Percentiles rank a stretch among this genome's conserved stretches.
phyloP scores from a whole-genome alignment of 2,797 vertebrate genomes.

The Gobionotothen gibberifrons region DNA sequence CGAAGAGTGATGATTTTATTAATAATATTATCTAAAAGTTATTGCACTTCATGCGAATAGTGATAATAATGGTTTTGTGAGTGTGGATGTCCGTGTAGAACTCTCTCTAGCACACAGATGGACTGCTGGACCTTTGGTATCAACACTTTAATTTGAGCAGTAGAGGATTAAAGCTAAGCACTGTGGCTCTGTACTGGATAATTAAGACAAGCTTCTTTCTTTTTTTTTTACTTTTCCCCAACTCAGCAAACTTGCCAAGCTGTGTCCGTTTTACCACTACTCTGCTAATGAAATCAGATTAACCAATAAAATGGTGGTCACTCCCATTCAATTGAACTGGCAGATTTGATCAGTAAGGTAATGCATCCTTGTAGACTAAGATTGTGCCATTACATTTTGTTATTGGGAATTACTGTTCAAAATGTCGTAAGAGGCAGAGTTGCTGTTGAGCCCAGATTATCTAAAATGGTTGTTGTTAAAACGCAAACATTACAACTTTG shows the following conservation, averaged over 20 bases:
- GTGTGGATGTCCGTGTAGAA: conserved; percentile 8
- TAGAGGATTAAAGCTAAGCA: conserved; percentile 75
- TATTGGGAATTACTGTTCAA: conserved; percentile 16
- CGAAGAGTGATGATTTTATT: conserved; percentile 79
- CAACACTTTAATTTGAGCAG: conserved; percentile 87
- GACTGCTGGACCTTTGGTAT: conserved; percentile 81
- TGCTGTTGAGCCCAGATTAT: conserved; percentile 38
- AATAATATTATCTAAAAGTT: conserved; percentile 80
- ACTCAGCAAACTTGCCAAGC: conserved; percentile 72
- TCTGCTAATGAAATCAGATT: conserved; percentile 91
- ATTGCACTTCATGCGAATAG: conserved; percentile 74
- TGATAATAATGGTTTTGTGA: conserved; percentile 64
- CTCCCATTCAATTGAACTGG: conserved; percentile 79
- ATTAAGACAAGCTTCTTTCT: conserved; percentile 62
- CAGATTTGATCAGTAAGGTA: conserved; percentile 64
- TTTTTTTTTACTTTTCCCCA: conserved; percentile 49
- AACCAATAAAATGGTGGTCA: conserved; percentile 84
- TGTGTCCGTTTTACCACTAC: conserved; percentile 77
- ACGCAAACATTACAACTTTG: conserved; percentile 19
- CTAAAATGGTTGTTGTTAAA: conserved; percentile 39
- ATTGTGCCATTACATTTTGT: conserved; percentile 18
- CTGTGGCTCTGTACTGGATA: conserved; percentile 61
- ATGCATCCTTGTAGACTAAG: conserved; percentile 56
- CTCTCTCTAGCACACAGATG: conserved; percentile 23
- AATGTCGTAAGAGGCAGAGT: conserved; percentile 7